Conservation (phyloP, 2,888 invertebrate genomes). For the Rhamphomyia laevipes region DNA sequence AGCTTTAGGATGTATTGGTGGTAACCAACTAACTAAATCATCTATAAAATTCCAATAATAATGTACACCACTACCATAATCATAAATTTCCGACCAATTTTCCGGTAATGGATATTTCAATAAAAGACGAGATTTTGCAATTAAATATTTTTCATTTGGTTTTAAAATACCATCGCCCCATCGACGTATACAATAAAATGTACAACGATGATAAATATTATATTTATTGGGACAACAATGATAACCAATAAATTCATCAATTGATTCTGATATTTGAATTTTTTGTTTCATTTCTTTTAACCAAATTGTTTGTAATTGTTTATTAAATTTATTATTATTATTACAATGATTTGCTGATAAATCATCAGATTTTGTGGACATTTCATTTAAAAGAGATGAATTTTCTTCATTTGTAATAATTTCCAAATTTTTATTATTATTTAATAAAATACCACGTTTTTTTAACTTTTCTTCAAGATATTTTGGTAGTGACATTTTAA, state of each 20-base stretch:
- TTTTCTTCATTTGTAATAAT: too few species aligned
- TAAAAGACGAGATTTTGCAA: conserved; percentile 62
- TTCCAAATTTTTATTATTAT: too few species aligned
- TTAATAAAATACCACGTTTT: too few species aligned
- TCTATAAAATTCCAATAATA: conserved; percentile 93
- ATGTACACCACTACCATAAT: conserved; percentile 76
- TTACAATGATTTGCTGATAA: too few species aligned
- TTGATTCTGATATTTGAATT: too few species aligned
- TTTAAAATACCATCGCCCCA: conserved; percentile 67
- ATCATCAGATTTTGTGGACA: too few species aligned
- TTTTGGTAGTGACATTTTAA: too few species aligned
- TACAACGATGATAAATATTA: conserved; percentile 89
- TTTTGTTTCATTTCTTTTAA: too few species aligned
- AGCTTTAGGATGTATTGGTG: conserved; percentile 83
- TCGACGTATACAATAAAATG: conserved; percentile 72
- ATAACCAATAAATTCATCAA: conserved; percentile 38
- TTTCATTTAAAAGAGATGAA: too few species aligned
- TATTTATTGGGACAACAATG: conserved; percentile 90
- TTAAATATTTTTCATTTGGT: conserved; percentile 64
- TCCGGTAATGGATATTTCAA: conserved; percentile 76
- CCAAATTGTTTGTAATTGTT: too few species aligned
- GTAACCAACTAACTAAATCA: conserved; percentile 89
- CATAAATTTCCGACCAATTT: conserved; percentile 90
- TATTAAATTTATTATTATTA: too few species aligned
- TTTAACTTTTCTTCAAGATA: too few species aligned